Evolutionary conservation across 2,797 vertebrate genomes (phyloP).

Genomic region (Ctenopoma kingsleyae): DNA sequence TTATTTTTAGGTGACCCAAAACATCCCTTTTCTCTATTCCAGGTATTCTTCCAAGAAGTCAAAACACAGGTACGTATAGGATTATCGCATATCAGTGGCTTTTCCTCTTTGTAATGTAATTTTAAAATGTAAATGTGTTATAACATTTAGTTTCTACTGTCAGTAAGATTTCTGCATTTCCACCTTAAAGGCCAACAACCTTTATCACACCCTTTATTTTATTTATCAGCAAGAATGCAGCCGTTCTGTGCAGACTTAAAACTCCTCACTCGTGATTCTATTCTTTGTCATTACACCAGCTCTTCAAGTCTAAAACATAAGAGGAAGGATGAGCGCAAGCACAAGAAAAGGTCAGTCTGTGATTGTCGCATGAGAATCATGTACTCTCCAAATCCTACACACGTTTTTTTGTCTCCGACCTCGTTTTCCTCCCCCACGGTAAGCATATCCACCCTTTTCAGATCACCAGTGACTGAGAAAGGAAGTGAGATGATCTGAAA

Average conservation of each 20-base stretch:
- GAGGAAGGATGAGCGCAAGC: conserved; percentile 93
- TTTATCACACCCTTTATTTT: conserved; percentile 1
- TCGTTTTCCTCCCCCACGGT: background rate
- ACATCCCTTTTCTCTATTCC: conserved; percentile 43
- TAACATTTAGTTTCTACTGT: conserved; percentile 21
- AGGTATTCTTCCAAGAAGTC: conserved; percentile 95
- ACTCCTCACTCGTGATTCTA: conserved; percentile 49
- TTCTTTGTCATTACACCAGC: conserved; percentile 85
- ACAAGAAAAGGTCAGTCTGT: conserved; percentile 95
- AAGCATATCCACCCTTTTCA: conserved; percentile 32
- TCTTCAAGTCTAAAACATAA: conserved; percentile 92
- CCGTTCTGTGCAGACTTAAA: conserved; percentile 31
- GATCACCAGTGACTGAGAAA: conserved; percentile 6
- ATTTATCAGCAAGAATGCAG: conserved; percentile 11
- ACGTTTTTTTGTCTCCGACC: background rate
- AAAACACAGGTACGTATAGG: conserved; percentile 90
- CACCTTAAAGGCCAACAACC: conserved; percentile 10
- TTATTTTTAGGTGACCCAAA: conserved; percentile 28
- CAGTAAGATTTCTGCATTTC: conserved; percentile 30
- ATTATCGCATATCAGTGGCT: background rate
- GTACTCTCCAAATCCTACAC: conserved; percentile 32
- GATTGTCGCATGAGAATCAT: conserved; percentile 46
- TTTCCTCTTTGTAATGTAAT: background rate
- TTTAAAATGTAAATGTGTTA: background rate
- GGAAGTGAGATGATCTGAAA: conserved; percentile 20